Base-by-base conservation (phyloP, 1,140 invertebrate species). In the Schlechtendalia chinensis region DNA sequence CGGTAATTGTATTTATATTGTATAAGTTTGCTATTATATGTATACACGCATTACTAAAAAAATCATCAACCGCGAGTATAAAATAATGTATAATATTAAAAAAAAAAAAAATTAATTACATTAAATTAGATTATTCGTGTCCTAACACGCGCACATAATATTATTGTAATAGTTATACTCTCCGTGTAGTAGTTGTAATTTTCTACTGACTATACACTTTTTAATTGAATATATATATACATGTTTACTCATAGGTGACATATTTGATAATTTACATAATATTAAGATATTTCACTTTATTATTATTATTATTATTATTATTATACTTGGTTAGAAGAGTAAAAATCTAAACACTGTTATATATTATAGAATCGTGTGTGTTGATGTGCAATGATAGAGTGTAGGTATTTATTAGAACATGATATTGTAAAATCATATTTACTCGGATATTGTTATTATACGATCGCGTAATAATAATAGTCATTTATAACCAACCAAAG, bases 331-430 rank as follows among this genome's bases (percentile, higher is more conserved):
- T 39, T 39, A 39, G 32, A 39, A 50, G 67, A n/a, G n/a, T n/a
- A n/a, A n/a, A n/a, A n/a, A n/a, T n/a, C n/a, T 69, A 50, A 69
- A 50, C 67, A 24, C 39, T 77, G 47, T 50, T 50, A 50, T 12
- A 11, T 79, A 79, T 39, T 39, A 39, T 39, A 39, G 58, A 61
- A 47, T 63, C 45, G 75, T 47, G 75, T 79, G 75, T 12, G 12
- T 63, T 63, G 58, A 63, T 63, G 75, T 79, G 75, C 75, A 79
- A 79, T 79, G 39, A 63, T 79, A 79, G 75, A 63, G 17, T 61
- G 27, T 59, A 39, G n/a, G 14, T 50, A 50, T 50, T 10, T 14
- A 1, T 50, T 50, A 50, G 47, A 50, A 50, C 47, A 50, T 12
- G 47, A 50, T 50, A 8, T 39, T 8, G 32, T 8, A 39, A 65